Conservation (phyloP, 2,113 vertebrate species). For the Myotis lucifugus region DNA sequence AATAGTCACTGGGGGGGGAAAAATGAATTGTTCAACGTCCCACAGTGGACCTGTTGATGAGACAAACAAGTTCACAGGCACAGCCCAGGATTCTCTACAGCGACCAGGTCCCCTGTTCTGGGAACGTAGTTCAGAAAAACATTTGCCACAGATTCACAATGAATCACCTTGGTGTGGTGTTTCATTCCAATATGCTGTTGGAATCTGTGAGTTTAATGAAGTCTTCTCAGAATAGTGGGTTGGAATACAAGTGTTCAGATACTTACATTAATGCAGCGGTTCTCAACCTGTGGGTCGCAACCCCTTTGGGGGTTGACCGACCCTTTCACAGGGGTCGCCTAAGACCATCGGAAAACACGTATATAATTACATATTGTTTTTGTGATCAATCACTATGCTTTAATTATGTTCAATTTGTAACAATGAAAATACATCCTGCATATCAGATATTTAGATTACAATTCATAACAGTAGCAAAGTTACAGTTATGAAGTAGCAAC, state of each 20-base stretch:
- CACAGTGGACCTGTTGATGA: fast-evolving
- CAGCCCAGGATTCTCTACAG: neutral
- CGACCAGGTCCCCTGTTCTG: neutral
- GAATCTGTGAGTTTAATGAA: neutral
- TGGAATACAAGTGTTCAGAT: neutral
- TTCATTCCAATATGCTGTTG: neutral
- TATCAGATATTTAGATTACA: too few relatives aligned
- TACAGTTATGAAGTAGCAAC: too few relatives aligned
- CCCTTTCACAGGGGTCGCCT: too few relatives aligned
- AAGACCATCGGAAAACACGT: too few relatives aligned
- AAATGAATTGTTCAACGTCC: neutral
- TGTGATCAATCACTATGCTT: too few relatives aligned
- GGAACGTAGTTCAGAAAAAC: neutral
- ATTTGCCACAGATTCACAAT: neutral
- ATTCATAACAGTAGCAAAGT: too few relatives aligned
- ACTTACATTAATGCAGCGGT: neutral
- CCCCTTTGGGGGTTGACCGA: too few relatives aligned
- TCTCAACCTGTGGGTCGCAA: too few relatives aligned
- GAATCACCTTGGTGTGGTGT: too few relatives aligned
- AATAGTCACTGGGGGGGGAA: neutral
- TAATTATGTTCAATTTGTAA: too few relatives aligned
- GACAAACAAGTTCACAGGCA: neutral
- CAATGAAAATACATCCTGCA: too few relatives aligned
- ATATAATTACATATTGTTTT: too few relatives aligned
- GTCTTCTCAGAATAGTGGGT: neutral